These are phyloP conservation scores for Synanthedon myopaeformis DNA, from an alignment of 2,888 invertebrate genomes.

Conservation along the genomic window DNA sequence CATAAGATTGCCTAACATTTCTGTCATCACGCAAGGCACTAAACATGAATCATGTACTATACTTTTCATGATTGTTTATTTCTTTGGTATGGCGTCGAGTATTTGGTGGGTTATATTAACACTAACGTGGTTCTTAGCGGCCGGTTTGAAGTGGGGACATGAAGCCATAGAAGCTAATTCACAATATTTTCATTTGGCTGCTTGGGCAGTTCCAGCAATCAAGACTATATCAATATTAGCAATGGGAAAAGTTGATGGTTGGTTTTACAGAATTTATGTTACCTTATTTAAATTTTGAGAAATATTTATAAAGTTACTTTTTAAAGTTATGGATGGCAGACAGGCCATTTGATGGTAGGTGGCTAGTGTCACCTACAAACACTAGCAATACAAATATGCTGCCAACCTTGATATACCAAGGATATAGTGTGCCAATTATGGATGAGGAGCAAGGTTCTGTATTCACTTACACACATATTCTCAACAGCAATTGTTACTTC, in stretches of 20 bases:
- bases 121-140: slow-evolving; percentile 96
- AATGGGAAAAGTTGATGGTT: slow-evolving; percentile 96
- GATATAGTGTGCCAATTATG: too few species aligned
- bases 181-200: slow-evolving; percentile 95
- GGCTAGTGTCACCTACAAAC: too few species aligned
- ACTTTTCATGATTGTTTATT: slow-evolving; percentile 95
- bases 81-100: slow-evolving; percentile 96
- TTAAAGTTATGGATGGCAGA: too few species aligned
- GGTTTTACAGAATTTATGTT: slow-evolving; percentile 17
- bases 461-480: too few species aligned
- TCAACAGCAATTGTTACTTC: too few species aligned
- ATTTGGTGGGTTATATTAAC: slow-evolving; percentile 99
- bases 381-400: too few species aligned
- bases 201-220: slow-evolving; percentile 97
- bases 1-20: slow-evolving; percentile 79
- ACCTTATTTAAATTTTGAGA: too few species aligned
- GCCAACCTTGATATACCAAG: too few species aligned
- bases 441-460: too few species aligned
- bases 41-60: slow-evolving; percentile 89
- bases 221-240: slow-evolving; percentile 96
- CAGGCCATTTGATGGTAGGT: too few species aligned
- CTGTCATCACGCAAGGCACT: slow-evolving; percentile 89
- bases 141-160: slow-evolving; percentile 97
- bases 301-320: too few species aligned
- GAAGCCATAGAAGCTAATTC: slow-evolving; percentile 98